Evolutionary conservation across 2,888 invertebrate genomes (phyloP).

Genomic region (Temnothorax rugatulus): DNA sequence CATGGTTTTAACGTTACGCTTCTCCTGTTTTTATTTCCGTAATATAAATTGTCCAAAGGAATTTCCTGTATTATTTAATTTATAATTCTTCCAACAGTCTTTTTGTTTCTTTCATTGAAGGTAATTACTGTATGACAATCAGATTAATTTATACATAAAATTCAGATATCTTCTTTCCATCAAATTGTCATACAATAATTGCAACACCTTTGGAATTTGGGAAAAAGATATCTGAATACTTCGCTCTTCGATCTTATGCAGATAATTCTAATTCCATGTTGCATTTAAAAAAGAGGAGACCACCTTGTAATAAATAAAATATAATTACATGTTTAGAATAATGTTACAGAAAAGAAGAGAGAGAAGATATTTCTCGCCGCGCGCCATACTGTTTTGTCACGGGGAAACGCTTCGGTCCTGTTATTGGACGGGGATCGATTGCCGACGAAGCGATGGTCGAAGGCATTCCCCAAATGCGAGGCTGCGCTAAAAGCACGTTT

Average conservation of each 20-base stretch:
- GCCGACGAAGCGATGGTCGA: slow-evolving; percentile 62
- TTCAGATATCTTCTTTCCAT: neutral
- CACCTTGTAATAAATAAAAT: neutral
- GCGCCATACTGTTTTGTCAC: slow-evolving; percentile 66
- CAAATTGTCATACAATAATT: neutral
- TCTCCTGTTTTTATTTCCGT: neutral
- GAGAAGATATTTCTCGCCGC: neutral
- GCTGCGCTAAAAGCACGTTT: slow-evolving; percentile 79
- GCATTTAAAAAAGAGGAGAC: neutral
- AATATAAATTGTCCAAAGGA: neutral
- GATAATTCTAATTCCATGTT: neutral
- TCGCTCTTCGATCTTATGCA: neutral
- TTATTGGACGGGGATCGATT: slow-evolving; percentile 73
- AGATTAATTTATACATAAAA: neutral
- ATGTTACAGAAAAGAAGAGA: neutral
- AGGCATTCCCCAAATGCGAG: slow-evolving; percentile 77
- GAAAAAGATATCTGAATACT: neutral
- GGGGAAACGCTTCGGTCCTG: slow-evolving; percentile 46
- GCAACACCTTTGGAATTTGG: neutral
- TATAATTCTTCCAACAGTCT: neutral
- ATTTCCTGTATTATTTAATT: neutral
- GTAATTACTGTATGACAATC: neutral
- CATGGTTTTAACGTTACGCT: neutral
- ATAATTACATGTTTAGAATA: neutral
- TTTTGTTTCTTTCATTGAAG: neutral